phyloP scores from a whole-genome alignment of 2,797 vertebrate species.

The Lepus oiostolus region DNA sequence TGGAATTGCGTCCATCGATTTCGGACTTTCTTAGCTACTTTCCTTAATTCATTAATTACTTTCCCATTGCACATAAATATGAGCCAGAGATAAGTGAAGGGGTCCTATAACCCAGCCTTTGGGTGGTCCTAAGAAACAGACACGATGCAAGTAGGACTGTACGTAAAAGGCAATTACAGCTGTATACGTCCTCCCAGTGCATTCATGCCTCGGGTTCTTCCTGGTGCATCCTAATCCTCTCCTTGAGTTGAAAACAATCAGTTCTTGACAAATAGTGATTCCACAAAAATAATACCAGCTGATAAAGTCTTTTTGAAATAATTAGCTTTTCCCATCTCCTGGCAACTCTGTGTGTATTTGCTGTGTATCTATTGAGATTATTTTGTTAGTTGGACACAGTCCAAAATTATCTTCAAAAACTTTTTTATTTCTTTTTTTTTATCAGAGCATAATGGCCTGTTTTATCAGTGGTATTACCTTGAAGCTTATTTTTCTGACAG shows the following conservation, averaged over 20 bases:
- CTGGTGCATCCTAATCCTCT: neutral
- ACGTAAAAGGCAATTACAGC: neutral
- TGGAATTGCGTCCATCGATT: neutral
- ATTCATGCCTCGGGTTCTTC: neutral
- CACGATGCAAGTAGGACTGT: neutral
- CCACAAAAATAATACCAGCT: neutral
- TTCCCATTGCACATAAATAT: constrained; percentile 16
- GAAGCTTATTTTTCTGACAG: constrained; percentile 44
- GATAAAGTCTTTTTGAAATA: constrained; percentile 58
- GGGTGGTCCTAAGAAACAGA: neutral
- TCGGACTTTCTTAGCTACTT: neutral
- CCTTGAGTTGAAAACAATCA: constrained; percentile 28
- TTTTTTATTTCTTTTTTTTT: neutral
- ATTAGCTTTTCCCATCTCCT: constrained; percentile 34
- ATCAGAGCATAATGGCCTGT: neutral
- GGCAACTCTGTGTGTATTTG: neutral
- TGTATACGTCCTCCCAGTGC: neutral
- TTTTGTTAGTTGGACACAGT: neutral
- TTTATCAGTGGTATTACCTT: constrained; percentile 20
- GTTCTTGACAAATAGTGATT: constrained; percentile 8
- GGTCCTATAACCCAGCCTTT: neutral
- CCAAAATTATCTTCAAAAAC: neutral
- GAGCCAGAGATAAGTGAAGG: neutral
- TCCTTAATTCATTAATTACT: constrained; percentile 7
- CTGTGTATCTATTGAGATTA: constrained; percentile 6